Evolutionary conservation across 92 coral and sea anemone species (phyloP).

Genomic region (Ricordea florida): DNA sequence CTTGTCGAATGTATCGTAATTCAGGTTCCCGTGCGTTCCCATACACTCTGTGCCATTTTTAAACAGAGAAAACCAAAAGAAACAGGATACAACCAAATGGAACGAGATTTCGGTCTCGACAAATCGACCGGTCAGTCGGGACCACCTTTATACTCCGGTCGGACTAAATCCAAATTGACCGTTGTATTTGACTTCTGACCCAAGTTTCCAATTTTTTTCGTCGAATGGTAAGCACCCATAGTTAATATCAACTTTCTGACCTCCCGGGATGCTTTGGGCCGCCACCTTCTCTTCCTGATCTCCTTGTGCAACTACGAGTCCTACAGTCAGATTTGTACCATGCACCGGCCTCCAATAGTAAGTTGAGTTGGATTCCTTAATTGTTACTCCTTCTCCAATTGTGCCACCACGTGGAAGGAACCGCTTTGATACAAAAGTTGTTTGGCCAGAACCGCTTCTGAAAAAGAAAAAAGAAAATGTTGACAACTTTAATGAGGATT

Average conservation of each 20-base stretch:
- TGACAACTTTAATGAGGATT: not conserved
- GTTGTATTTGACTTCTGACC: too few relatives aligned
- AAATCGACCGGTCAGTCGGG: too few relatives aligned
- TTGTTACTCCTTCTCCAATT: constrained; percentile 37
- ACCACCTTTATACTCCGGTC: too few relatives aligned
- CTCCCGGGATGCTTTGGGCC: not conserved
- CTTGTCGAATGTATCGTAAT: too few relatives aligned
- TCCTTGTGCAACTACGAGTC: constrained; percentile 39
- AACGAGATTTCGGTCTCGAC: too few relatives aligned
- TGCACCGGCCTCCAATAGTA: constrained; percentile 54
- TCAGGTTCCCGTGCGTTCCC: too few relatives aligned
- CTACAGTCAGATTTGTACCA: constrained; percentile 38
- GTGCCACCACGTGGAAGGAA: constrained; percentile 48
- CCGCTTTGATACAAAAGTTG: constrained; percentile 30
- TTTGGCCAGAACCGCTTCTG: constrained; percentile 32
- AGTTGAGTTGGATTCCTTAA: constrained; percentile 17
- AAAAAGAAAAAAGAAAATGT: not conserved
- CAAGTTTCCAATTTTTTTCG: too few relatives aligned
- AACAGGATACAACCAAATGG: too few relatives aligned
- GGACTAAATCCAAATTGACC: too few relatives aligned
- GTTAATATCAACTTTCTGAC: not conserved
- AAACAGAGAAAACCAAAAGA: too few relatives aligned
- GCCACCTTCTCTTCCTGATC: constrained; percentile 11
- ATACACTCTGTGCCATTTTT: too few relatives aligned
- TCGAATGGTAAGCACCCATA: too few relatives aligned